Base-by-base conservation (phyloP, 2,113 vertebrate genomes). In the Galeopterus variegatus region DNA sequence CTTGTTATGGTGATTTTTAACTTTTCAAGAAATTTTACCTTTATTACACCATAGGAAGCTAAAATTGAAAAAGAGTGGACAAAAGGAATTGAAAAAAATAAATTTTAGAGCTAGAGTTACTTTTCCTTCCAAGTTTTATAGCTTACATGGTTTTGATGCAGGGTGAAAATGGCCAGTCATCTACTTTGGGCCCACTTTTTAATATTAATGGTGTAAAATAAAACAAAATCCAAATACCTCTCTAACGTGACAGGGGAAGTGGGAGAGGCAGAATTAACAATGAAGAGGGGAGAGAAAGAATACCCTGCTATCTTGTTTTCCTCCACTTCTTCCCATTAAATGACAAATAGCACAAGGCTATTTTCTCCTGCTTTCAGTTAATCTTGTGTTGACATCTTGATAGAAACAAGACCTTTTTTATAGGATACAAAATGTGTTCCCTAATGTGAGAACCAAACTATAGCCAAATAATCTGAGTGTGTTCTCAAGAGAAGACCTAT, bases 21-120 rank as follows among this genome's bases (percentile, higher is more conserved):
- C 26, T 58, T 88, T 92, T 97, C 41, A 73, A 69, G 93, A 79
- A 18, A 90, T 79, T 87, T 87, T 72, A 86, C 17, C 81, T 90
- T 41, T 67, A 58, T 90, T 93, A 14, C 70, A 75, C 77, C 2
- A 33, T 23, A 3, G 18, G 65, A 92, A 92, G 24, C 70, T 77
- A 75, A 69, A 77, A 85, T 33, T 83, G 76, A 87, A 81, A 76
- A 9, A 73, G 15, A 84, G 7, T 64, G 19, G 94, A 10, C 45
- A 91, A 92, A 92, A 89, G 23, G 86, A 45, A 95, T 48, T 76
- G 69, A 31, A 95, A 83, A 90, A 90, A 72, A 73, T 64, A 81
- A 89, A 81, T n/a, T 81, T 36, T 58, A 58, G 10, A 58, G 3
- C 28, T 82, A 48, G 0, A 1, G 8, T 77, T 89, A 82, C 36